Percentiles rank a stretch among this genome's conserved stretches.
phyloP scores from a whole-genome alignment of 1,140 invertebrate genomes.

The Aphis craccivora region DNA sequence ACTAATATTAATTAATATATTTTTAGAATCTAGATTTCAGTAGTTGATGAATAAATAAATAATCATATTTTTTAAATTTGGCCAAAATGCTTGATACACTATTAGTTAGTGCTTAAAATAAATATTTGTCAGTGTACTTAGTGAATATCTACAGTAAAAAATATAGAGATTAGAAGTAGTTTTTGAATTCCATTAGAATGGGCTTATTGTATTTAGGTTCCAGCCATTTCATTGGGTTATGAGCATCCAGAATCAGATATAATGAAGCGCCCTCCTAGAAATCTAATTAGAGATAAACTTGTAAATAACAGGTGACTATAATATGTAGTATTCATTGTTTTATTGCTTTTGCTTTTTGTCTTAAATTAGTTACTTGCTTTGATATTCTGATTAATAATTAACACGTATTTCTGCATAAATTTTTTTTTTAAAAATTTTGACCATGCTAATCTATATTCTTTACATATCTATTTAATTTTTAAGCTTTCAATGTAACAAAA shows the following conservation, averaged over 20 bases:
- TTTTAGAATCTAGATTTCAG: not conserved
- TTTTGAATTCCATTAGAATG: conserved; percentile 53
- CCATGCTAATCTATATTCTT: not conserved
- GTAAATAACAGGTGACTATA: conserved; percentile 86
- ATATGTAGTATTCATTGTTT: conserved; percentile 15
- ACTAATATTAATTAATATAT: conserved; percentile 20
- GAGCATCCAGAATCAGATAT: conserved; percentile 98
- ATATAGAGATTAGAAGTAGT: not conserved
- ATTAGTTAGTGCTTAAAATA: conserved; percentile 20
- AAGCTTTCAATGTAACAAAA: conserved; percentile 39
- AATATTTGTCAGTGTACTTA: conserved; percentile 21
- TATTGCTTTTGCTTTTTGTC: conserved; percentile 42
- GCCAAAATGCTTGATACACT: not conserved
- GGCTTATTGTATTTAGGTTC: conserved; percentile 73
- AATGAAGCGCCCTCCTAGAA: conserved; percentile 97
- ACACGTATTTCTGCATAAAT: not conserved
- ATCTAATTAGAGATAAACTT: conserved; percentile 95
- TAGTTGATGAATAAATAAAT: not conserved
- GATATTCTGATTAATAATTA: conserved; percentile 11
- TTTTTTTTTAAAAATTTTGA: not conserved
- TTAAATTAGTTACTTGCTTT: not conserved
- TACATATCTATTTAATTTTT: not conserved
- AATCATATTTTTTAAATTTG: not conserved
- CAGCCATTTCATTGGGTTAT: conserved; percentile 98
- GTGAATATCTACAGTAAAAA: not conserved